Evolutionary conservation across 2,888 invertebrate species (phyloP).

Genomic region (Incurvaria masculella): DNA sequence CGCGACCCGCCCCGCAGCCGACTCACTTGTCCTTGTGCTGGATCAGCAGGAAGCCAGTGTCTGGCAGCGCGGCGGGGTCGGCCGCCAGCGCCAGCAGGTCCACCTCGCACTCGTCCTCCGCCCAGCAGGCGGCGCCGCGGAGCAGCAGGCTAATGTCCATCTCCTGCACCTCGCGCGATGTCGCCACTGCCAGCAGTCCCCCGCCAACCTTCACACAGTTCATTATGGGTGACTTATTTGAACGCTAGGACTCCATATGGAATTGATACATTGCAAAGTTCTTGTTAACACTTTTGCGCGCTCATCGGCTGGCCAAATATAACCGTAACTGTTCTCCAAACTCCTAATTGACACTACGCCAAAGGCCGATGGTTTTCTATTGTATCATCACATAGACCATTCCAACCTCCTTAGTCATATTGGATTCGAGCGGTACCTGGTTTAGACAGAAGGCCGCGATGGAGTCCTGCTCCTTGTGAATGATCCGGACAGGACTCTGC

Average conservation of each 20-base stretch:
- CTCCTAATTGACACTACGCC: too few relatives aligned
- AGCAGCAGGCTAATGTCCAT: slow-evolving; percentile 92
- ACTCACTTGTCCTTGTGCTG: slow-evolving; percentile 63
- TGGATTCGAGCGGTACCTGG: too few relatives aligned
- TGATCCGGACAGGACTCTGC: slow-evolving; percentile 87
- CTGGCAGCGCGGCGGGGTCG: slow-evolving; percentile 70
- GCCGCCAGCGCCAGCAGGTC: slow-evolving; percentile 83
- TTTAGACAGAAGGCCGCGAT: slow-evolving; percentile 97
- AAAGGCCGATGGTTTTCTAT: too few relatives aligned
- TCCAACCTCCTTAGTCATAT: too few relatives aligned
- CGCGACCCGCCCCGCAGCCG: too few relatives aligned
- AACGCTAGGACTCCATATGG: too few relatives aligned
- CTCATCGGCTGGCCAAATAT: too few relatives aligned
- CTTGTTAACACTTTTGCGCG: too few relatives aligned
- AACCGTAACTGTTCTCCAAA: too few relatives aligned
- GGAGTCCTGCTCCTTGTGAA: slow-evolving; percentile 98
- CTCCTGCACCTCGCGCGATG: slow-evolving; percentile 95
- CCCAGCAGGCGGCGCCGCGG: slow-evolving; percentile 88
- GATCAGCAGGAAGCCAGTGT: slow-evolving; percentile 88
- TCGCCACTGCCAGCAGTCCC: slow-evolving; percentile 87
- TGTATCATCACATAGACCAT: too few relatives aligned
- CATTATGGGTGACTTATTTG: too few relatives aligned
- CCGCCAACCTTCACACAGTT: slow-evolving; percentile 64
- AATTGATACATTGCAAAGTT: too few relatives aligned
- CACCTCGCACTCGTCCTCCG: slow-evolving; percentile 96